Evolutionary conservation across 1,140 invertebrate species (phyloP).

Genomic region (Zaprionus camerounensis): DNA sequence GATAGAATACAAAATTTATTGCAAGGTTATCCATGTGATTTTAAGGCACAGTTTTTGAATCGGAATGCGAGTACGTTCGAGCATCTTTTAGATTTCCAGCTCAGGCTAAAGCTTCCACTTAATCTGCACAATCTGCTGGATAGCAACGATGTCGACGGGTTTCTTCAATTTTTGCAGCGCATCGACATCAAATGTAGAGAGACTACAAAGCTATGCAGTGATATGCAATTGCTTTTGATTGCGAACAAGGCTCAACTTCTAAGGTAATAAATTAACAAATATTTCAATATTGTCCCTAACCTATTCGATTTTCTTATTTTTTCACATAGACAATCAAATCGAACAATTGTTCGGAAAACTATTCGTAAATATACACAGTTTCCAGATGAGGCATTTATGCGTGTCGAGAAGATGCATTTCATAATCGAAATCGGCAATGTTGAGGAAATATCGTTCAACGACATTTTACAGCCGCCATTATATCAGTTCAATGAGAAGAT

Average conservation of each 20-base stretch:
- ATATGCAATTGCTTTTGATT: slow-evolving; percentile 26
- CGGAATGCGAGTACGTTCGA: slow-evolving; percentile 21
- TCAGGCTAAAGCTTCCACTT: slow-evolving; percentile 52
- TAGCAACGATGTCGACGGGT: slow-evolving; percentile 33
- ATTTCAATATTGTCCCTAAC: neutral
- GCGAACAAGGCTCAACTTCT: slow-evolving; percentile 21
- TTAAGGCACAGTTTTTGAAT: neutral
- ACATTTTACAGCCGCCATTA: slow-evolving; percentile 56
- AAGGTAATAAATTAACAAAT: slow-evolving; percentile 24
- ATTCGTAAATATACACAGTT: slow-evolving; percentile 16
- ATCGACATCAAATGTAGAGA: slow-evolving; percentile 43
- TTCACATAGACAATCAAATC: slow-evolving; percentile 52
- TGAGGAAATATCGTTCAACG: slow-evolving; percentile 42
- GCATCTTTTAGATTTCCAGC: slow-evolving; percentile 58
- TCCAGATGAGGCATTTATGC: slow-evolving; percentile 27
- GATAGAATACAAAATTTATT: neutral
- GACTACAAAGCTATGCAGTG: slow-evolving; percentile 13
- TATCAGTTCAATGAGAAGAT: slow-evolving; percentile 66
- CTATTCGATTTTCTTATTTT: neutral
- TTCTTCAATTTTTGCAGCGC: slow-evolving; percentile 38
- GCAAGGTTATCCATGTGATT: neutral
- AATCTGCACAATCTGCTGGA: slow-evolving; percentile 45
- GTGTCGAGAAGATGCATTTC: slow-evolving; percentile 37
- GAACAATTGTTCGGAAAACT: slow-evolving; percentile 44
- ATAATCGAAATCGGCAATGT: slow-evolving; percentile 53